phyloP scores from a whole-genome alignment of 1,140 invertebrate species.

The Dreissena polymorpha region DNA sequence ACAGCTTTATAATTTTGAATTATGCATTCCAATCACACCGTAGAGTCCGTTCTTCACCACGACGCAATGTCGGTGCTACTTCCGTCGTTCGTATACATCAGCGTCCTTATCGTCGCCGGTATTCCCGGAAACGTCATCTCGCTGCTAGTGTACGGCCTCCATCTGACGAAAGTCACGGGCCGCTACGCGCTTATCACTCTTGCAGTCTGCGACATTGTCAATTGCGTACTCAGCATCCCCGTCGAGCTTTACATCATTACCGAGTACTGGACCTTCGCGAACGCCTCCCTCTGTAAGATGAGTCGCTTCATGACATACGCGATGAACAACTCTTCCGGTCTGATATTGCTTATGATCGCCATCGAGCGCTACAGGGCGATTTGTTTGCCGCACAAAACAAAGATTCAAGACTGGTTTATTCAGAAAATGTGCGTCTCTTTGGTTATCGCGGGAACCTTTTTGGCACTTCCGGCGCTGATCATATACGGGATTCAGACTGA shows the following conservation, averaged over 20 bases:
- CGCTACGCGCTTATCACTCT: conserved; percentile 40
- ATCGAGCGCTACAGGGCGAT: conserved; percentile 42
- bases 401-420: conserved; percentile 30
- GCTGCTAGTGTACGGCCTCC: conserved; percentile 40
- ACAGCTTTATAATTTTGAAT: too few species aligned
- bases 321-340: conserved; percentile 50
- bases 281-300: conserved; percentile 40
- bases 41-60: not conserved
- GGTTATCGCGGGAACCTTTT: conserved; percentile 15
- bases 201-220: conserved; percentile 41
- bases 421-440: conserved; percentile 15
- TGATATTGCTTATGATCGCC: conserved; percentile 40
- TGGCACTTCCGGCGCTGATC: conserved; percentile 32
- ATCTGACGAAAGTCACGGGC: conserved; percentile 30
- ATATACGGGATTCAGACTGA: conserved; percentile 54
- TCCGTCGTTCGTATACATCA: conserved; percentile 33
- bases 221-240: conserved; percentile 45
- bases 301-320: conserved; percentile 37
- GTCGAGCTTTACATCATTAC: conserved; percentile 45
- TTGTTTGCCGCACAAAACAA: conserved; percentile 48
- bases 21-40: not conserved
- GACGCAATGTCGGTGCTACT: conserved; percentile 12
- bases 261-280: conserved; percentile 30
- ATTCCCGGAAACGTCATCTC: conserved; percentile 42
- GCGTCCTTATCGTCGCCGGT: conserved; percentile 23